These are phyloP conservation scores for Rhysida immarginata DNA, from an alignment of 1,140 invertebrate species.

Conservation along the genomic window DNA sequence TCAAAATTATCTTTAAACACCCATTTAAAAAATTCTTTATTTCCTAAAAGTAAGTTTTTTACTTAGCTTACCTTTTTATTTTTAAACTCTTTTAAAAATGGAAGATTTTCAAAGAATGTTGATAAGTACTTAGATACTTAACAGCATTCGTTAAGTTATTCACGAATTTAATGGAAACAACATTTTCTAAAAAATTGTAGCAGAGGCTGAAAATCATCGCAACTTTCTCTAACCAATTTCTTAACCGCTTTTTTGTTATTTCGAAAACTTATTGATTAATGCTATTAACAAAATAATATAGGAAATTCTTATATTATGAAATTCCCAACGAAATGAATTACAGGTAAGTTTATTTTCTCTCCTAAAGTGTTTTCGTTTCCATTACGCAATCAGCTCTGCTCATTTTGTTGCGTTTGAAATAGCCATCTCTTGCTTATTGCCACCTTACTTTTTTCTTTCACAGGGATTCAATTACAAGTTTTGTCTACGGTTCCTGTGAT, in stretches of 20 bases:
- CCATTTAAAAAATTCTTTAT: background rate
- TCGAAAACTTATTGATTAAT: too few species aligned
- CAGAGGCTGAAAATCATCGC: too few species aligned
- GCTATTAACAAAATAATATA: background rate
- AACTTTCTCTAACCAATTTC: too few species aligned
- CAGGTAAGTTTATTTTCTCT: background rate
- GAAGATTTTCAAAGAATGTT: background rate
- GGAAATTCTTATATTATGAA: background rate
- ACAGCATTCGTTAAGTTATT: background rate
- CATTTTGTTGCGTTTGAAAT: too few species aligned
- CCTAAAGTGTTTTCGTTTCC: background rate
- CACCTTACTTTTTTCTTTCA: conserved; percentile 8
- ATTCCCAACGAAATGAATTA: background rate
- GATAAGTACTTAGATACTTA: background rate
- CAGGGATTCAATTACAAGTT: conserved; percentile 38
- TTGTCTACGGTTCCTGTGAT: conserved; percentile 49
- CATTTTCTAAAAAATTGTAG: background rate
- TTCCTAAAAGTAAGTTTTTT: background rate
- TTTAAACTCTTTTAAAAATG: background rate
- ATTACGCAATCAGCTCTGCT: too few species aligned
- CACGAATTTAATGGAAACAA: background rate
- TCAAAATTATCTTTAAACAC: background rate
- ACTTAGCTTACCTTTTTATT: background rate
- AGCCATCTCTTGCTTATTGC: too few species aligned
- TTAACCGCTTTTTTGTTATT: too few species aligned